These are phyloP conservation scores for Hydrotaea cyrtoneurina DNA, from an alignment of 2,888 invertebrate genomes.

Conservation along the genomic window DNA sequence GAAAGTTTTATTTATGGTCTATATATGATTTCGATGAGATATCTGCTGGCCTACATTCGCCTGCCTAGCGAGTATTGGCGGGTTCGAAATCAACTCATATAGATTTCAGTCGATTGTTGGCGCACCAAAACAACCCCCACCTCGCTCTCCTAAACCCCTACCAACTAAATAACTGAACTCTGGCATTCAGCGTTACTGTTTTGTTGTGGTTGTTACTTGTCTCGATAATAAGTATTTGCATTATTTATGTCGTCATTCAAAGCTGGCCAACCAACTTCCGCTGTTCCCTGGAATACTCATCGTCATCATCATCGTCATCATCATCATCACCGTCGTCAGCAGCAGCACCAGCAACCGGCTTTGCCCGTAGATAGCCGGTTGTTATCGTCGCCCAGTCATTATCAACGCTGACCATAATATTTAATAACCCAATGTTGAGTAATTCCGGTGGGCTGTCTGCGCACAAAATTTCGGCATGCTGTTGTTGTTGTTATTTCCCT, in stretches of 20 bases:
- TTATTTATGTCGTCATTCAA: neutral
- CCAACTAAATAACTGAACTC: no score
- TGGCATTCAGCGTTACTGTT: neutral
- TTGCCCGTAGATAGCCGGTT: neutral
- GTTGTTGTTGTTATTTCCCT: neutral
- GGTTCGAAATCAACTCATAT: no score
- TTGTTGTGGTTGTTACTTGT: neutral
- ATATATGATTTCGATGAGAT: neutral
- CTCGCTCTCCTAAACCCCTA: no score
- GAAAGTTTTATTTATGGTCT: conserved; percentile 3
- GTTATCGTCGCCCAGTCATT: conserved; percentile 4
- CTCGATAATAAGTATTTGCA: neutral
- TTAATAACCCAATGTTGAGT: conserved; percentile 46
- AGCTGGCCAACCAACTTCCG: neutral
- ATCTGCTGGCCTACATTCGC: neutral
- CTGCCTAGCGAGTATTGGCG: no score
- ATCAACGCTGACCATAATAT: conserved; percentile 18
- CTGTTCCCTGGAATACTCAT: neutral
- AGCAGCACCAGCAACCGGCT: neutral
- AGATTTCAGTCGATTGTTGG: no score
- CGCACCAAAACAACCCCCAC: no score
- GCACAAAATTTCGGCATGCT: conserved; percentile 12
- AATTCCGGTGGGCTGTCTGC: conserved; percentile 54
- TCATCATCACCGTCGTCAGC: neutral
- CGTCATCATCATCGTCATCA: neutral